Percentiles rank a stretch among this genome's conserved stretches.
Evolutionary conservation across 64 coral and sea anemone genomes (phyloP).

Genomic region (Montipora capricornis): DNA sequence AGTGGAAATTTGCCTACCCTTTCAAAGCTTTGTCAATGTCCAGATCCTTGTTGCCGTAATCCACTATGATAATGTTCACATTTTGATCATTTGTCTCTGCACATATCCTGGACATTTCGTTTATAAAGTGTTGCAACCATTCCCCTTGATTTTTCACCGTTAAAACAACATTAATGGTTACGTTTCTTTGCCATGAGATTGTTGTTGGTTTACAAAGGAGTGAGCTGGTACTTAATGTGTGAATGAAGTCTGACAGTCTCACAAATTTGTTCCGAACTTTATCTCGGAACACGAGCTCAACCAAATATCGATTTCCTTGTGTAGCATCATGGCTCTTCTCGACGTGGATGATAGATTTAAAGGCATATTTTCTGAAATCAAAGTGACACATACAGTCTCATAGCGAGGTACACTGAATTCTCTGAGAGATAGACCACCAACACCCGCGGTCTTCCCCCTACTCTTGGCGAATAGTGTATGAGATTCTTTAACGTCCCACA

Average conservation of each 20-base stretch:
- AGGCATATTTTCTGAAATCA: conserved; percentile 53
- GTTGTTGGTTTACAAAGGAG: conserved; percentile 25
- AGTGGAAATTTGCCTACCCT: conserved; percentile 17
- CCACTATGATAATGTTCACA: conserved; percentile 72
- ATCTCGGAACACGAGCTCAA: conserved; percentile 77
- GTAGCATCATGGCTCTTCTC: conserved; percentile 65
- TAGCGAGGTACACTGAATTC: too few species aligned
- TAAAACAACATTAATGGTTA: conserved; percentile 55
- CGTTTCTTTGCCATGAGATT: conserved; percentile 47
- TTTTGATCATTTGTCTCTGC: conserved; percentile 67
- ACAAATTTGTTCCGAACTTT: conserved; percentile 7
- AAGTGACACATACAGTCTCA: background rate
- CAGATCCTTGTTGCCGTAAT: conserved; percentile 62
- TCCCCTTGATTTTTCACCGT: conserved; percentile 77
- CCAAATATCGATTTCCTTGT: conserved; percentile 68
- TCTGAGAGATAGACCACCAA: too few species aligned
- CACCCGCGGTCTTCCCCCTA: too few species aligned
- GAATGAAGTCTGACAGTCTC: conserved; percentile 61
- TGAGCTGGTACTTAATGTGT: background rate
- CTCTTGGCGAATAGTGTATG: too few species aligned
- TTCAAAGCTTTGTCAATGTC: conserved; percentile 69
- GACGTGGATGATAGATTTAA: conserved; percentile 55
- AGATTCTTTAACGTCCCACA: too few species aligned
- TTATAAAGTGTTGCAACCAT: conserved; percentile 74
- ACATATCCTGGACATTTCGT: conserved; percentile 64